Base-by-base conservation (phyloP, 2,797 vertebrate species). In the Fistularia commersonii region DNA sequence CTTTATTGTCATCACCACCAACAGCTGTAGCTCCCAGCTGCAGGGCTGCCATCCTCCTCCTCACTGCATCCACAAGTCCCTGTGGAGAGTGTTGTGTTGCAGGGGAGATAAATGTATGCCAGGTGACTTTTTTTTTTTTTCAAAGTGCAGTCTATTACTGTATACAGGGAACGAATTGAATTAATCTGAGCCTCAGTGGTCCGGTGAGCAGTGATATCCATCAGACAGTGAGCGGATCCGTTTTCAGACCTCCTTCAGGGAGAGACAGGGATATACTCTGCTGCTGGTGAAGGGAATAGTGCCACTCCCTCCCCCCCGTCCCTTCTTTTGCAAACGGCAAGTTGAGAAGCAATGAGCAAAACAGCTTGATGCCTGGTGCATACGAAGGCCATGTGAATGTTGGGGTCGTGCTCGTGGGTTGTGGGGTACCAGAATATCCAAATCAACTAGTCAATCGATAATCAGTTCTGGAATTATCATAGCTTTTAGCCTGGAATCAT, bases 171-270 rank as follows among this genome's bases (percentile, higher is more conserved):
- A 47, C 45, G 55, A 52, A 32, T 44, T 75, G 50, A 78, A 82
- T 74, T 64, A 71, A 77, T 74, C 51, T 43, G 41, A 57, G 66
- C 35, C 58, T 69, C 49, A 34, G 60, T 48, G 64, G 48, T 64
- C 15, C 56, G 45, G 44, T 1, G 44, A 59, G 43, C 32, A 40
- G 41, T 70, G 59, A 67, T 76, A 57, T 66, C 57, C 61, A 83
- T 70, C 66, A 61, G 49, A 45, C 46, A 48, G 61, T 54, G 57
- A 55, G 54, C 45, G 48, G 57, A 67, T 42, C 59, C 23, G 50
- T 67, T 69, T 77, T 53, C 57, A 72, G 61, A 10, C 44, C 6
- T 71, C 56, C 60, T 76, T 58, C 48, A 51, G 64, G 57, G 72
- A 67, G 55, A 67, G 61, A 49, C 48, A 42, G 38, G 46, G 48